phyloP scores from a whole-genome alignment of 1,140 invertebrate genomes.

The Thereuonema tuberculata region DNA sequence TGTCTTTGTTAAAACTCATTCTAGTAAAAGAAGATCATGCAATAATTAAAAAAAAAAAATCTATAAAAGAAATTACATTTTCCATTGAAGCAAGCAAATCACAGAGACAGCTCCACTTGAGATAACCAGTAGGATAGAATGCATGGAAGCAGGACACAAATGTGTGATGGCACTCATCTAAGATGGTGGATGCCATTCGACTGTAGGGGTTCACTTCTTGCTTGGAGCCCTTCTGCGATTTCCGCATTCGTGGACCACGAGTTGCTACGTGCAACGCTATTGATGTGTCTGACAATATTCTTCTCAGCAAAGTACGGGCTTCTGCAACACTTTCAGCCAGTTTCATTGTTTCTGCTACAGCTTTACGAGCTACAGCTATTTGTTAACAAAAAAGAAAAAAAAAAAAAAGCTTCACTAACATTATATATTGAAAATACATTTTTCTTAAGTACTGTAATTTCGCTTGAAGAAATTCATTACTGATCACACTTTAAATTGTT shows the following conservation, averaged over 20 bases:
- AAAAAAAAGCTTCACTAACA: slow-evolving; percentile 7
- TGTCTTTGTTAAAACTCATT: no score
- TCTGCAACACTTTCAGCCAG: slow-evolving; percentile 76
- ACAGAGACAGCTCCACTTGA: slow-evolving; percentile 86
- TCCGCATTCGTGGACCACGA: background rate
- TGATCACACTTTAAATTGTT: no score
- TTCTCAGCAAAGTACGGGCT: slow-evolving; percentile 60
- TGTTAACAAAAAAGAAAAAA: slow-evolving; percentile 10
- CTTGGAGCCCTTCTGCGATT: background rate
- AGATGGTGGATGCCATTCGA: slow-evolving; percentile 37
- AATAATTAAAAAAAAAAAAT: no score
- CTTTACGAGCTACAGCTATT: slow-evolving; percentile 19
- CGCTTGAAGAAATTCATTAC: no score
- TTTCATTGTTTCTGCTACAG: slow-evolving; percentile 26
- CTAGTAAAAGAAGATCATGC: no score
- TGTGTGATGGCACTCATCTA: slow-evolving; percentile 79
- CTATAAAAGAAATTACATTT: slow-evolving; percentile 46
- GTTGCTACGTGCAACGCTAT: background rate
- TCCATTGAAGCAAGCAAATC: slow-evolving; percentile 65
- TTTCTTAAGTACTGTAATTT: no score
- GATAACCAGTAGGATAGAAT: slow-evolving; percentile 81
- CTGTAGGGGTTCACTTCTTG: background rate
- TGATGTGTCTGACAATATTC: slow-evolving; percentile 72
- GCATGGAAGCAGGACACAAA: slow-evolving; percentile 87
- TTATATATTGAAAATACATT: background rate